Evolutionary conservation across 2,113 vertebrate species (phyloP), one percentile per base, ranked within the genome.

Genomic region (Erinaceus europaeus): DNA sequence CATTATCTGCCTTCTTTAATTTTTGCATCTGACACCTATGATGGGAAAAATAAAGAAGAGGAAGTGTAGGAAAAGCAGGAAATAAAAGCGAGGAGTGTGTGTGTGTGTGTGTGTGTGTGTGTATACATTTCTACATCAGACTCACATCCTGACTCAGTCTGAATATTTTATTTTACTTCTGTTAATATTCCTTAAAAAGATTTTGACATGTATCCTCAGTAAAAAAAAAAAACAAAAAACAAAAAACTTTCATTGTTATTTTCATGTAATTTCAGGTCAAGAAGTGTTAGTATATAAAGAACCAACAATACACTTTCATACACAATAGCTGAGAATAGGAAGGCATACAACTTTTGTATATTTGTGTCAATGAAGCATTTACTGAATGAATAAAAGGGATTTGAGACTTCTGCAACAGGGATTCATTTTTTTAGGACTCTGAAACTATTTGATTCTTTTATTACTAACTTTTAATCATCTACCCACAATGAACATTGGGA

Each of bases 1-100:
- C 57, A 93, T 78, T 83, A 44, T 93, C 92, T 92, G 90, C 88
- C 88, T 92, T 90, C 94, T 95, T 82, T 71, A 90, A 90, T 90
- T 93, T n/a, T 96, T 96, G 34, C 64, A 95, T 94, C 95, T 96
- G 85, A 96, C 94, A 93, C 48, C 94, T 82, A 83, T 73, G 40
- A 0, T 61, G n/a, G 82, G 89, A 25, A 17, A 85, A 17, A 87
- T 62, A 34, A 72, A 77, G 73, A 71, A 76, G 13, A 53, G 12
- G 46, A 62, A 4, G 11, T 61, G 13, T 21, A 20, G 5, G 2
- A 44, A 6, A 23, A 48, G 20, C 6, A 18, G 14, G 10, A 48
- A 25, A 3, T 17, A 40, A 4, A 21, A 69, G 7, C 5, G 50
- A 65, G 6, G 4, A 21, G 38, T 3, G 21, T 62, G 27, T 15